Percentiles rank a stretch among this genome's conserved stretches.
These are phyloP conservation scores for Dicaeum eximium DNA, from an alignment of 2,113 vertebrate species.

Conservation along the genomic window DNA sequence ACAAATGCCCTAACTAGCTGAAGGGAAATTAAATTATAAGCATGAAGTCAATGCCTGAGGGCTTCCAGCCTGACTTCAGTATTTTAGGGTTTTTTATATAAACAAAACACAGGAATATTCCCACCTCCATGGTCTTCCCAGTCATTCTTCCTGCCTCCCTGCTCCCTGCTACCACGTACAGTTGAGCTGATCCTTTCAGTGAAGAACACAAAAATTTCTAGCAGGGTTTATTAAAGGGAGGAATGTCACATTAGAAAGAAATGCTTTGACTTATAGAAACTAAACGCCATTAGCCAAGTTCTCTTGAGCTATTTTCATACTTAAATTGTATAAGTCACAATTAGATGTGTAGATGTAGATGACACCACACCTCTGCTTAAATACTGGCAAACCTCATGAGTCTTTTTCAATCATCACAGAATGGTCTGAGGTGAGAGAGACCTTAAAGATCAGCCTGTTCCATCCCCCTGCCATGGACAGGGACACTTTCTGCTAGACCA, in stretches of 20 bases:
- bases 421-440: background rate
- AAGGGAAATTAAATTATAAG: background rate
- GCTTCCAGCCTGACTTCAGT: background rate
- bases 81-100: background rate
- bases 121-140: background rate
- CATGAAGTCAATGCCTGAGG: background rate
- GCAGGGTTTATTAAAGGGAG: background rate
- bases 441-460: background rate
- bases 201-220: background rate
- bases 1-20: background rate
- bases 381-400: background rate
- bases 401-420: background rate
- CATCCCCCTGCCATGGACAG: background rate
- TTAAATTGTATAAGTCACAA: background rate
- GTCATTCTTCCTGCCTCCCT: background rate
- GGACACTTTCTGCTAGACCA: background rate
- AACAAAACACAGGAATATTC: background rate
- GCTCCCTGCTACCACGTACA: rapidly evolving
- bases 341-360: no score
- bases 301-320: background rate
- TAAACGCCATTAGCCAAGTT: background rate
- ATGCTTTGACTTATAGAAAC: background rate
- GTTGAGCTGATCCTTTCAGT: background rate
- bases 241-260: background rate
- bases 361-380: background rate